phyloP scores from a whole-genome alignment of 2,797 vertebrate genomes.

The Pseudotriccus pelzelni region DNA sequence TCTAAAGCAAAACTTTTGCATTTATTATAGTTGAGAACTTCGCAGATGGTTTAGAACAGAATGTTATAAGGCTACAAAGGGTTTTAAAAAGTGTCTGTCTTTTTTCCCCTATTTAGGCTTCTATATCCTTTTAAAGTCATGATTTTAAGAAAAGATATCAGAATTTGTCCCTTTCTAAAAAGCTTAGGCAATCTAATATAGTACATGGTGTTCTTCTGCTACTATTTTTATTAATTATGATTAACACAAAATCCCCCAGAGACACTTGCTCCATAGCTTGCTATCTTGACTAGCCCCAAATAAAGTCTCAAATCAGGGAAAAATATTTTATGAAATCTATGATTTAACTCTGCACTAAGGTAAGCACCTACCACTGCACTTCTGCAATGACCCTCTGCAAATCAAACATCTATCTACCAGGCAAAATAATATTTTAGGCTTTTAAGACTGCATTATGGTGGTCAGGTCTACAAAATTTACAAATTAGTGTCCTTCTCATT shows the following conservation, averaged over 20 bases:
- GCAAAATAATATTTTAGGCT: not conserved
- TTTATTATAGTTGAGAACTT: not conserved
- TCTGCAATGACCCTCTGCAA: not conserved
- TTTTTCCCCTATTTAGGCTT: not conserved
- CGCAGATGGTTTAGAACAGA: not conserved
- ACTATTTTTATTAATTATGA: not conserved
- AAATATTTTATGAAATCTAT: not conserved
- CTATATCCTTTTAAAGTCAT: not conserved
- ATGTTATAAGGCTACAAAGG: accelerated
- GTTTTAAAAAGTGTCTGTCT: not conserved
- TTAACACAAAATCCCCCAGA: not conserved
- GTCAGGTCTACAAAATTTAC: not conserved
- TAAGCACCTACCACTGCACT: not conserved
- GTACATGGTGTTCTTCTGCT: not conserved
- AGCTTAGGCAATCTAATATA: not conserved
- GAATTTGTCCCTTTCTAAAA: not conserved
- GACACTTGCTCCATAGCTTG: not conserved
- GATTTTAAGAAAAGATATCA: not conserved
- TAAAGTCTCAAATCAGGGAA: not conserved
- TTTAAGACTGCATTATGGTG: not conserved
- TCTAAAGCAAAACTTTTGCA: not conserved
- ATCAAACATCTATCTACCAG: not conserved
- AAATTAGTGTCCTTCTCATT: not conserved
- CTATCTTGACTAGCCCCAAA: not conserved
- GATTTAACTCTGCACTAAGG: not conserved